Percentiles rank a stretch among this genome's conserved stretches.
These are phyloP conservation scores for Gymnothorax reevesii DNA, from an alignment of 2,797 vertebrate genomes.

Conservation along the genomic window DNA sequence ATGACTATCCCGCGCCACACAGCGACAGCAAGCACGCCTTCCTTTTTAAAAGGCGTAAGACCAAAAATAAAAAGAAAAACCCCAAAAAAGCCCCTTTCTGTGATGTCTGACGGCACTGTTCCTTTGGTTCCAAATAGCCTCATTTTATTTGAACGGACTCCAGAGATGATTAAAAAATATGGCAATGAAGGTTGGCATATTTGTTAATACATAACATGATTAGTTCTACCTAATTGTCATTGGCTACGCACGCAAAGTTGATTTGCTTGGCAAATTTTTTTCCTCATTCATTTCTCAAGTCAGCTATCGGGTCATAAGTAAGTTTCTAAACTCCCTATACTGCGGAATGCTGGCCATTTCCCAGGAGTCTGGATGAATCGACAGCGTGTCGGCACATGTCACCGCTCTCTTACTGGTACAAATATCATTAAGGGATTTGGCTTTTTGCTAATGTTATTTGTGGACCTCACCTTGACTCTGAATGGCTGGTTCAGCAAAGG, in stretches of 20 bases:
- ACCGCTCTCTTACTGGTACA: constrained; percentile 24
- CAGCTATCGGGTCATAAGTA: constrained; percentile 36
- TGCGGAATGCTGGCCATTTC: constrained; percentile 36
- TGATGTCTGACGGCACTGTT: constrained; percentile 35
- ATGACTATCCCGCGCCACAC: constrained; percentile 56
- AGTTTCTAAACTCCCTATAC: constrained; percentile 22
- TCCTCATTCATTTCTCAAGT: neutral
- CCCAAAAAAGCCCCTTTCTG: constrained; percentile 5
- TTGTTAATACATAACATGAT: constrained; percentile 1
- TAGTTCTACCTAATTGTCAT: neutral
- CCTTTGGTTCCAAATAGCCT: neutral
- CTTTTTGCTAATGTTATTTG: neutral
- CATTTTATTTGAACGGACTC: neutral
- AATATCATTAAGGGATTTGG: neutral
- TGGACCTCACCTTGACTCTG: neutral
- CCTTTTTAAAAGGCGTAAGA: neutral
- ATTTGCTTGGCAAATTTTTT: neutral
- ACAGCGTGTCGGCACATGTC: neutral
- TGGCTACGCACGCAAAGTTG: neutral
- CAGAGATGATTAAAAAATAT: neutral
- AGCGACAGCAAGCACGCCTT: constrained; percentile 42
- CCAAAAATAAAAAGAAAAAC: neutral
- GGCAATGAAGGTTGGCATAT: neutral
- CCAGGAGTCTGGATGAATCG: constrained; percentile 15
- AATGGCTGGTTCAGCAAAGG: neutral